Evolutionary conservation across 2,113 vertebrate genomes (phyloP).

Genomic region (Erinaceus europaeus): DNA sequence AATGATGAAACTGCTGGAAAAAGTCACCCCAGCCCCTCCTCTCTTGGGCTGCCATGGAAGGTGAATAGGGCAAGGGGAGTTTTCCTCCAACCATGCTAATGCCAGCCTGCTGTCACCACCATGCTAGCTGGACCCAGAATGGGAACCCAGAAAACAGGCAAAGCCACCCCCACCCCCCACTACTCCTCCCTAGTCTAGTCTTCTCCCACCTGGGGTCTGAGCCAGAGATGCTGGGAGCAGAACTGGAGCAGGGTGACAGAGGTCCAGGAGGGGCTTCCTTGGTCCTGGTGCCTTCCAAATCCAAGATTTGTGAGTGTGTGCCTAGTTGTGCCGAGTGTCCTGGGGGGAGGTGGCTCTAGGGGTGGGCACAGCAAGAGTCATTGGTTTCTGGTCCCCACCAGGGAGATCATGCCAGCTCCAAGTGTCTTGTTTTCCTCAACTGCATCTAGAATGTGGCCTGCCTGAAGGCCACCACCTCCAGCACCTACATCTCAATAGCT

Average conservation of each 20-base stretch:
- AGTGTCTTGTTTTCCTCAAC: not conserved
- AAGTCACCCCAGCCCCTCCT: not conserved
- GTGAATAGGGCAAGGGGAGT: not conserved
- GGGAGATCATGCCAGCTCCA: not conserved
- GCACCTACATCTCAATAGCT: not conserved
- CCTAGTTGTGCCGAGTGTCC: not conserved
- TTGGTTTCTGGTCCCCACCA: not conserved
- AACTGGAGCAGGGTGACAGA: not conserved
- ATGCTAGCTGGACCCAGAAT: constrained; percentile 11
- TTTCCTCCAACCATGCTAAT: not conserved
- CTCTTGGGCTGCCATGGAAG: not conserved
- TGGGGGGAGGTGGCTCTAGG: not conserved
- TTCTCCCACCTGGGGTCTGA: not conserved
- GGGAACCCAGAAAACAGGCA: constrained; percentile 24
- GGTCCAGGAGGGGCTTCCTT: not conserved
- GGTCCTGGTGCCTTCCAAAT: not conserved
- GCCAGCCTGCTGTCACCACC: not conserved
- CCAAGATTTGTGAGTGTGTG: not conserved
- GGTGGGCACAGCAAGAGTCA: not conserved
- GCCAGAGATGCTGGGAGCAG: not conserved
- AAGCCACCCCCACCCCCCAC: not conserved
- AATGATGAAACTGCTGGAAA: constrained; percentile 9
- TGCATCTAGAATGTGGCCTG: not conserved
- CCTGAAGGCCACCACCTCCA: not conserved
- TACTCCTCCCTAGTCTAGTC: not conserved